Percentiles rank a stretch among this genome's conserved stretches.
phyloP scores from a whole-genome alignment of 2,113 vertebrate species.

The Alethe castanea region DNA sequence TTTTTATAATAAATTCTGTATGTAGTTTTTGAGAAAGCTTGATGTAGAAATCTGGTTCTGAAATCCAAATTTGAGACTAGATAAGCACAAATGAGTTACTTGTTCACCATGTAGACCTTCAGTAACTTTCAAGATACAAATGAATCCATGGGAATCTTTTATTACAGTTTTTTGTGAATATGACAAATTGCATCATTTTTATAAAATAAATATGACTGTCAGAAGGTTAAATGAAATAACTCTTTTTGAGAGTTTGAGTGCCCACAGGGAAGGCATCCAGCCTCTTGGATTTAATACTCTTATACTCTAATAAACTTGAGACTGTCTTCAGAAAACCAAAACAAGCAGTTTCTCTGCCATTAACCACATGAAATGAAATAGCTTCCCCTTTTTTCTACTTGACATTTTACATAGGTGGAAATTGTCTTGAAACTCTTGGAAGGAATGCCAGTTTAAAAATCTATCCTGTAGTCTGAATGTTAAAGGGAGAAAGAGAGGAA shows the following conservation, averaged over 20 bases:
- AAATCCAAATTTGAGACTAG: not conserved
- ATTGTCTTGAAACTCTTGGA: not conserved
- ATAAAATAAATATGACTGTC: not conserved
- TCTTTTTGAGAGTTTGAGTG: not conserved
- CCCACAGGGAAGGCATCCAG: not conserved
- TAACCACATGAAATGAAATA: not conserved
- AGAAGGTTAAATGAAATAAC: not conserved
- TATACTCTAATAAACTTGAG: not conserved
- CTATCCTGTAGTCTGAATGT: not conserved
- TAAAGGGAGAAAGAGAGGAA: not conserved
- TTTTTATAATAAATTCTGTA: not conserved
- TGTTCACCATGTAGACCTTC: not conserved
- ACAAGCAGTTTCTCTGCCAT: not conserved
- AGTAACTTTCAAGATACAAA: not conserved
- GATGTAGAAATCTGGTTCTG: not conserved
- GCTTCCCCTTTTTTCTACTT: not conserved
- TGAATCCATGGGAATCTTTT: not conserved
- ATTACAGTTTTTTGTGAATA: not conserved
- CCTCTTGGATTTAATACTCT: not conserved
- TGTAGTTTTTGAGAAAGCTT: not conserved
- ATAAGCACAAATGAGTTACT: not conserved
- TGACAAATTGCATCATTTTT: not conserved
- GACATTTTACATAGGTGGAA: not conserved
- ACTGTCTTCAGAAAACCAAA: not conserved
- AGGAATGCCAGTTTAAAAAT: not conserved